Base-by-base conservation (phyloP, 1,140 invertebrate species). In the Drosophila melanica region DNA sequence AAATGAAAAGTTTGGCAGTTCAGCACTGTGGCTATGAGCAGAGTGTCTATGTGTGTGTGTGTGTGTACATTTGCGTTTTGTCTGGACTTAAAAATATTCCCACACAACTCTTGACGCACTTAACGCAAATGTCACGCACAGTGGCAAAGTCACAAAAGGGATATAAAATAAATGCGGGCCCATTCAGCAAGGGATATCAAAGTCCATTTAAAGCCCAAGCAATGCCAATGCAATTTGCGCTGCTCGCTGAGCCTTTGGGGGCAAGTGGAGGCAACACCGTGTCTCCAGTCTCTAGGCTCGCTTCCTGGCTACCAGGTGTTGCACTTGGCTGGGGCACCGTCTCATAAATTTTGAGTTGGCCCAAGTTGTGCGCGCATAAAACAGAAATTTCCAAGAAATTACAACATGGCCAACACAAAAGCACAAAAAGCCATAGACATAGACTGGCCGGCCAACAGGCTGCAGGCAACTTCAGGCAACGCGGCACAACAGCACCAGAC, bases 41-140 rank as follows among this genome's bases (percentile, higher is more conserved):
- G 20, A 3, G 20, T 23, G 2, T 20, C 20, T 20, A 3, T 37
- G 16, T 64, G 16, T 20, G 11, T 42, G 16, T 53, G n/a, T 42
- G 11, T 44, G 39, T 37, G 30, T 55, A 23, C 10, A 10, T 42
- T 18, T 41, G 16, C 57, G 33, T 64, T 50, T 48, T 57, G 16
- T 68, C 27, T 60, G 47, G 30, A 58, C 20, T 55, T 65, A 53
- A 63, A 72, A 69, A 85, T 71, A 45, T 86, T 86, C 81, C 81
- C 81, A 85, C 58, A 69, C 81, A 87, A 79, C 50, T 77, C 59
- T 73, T 47, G 58, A 53, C 62, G 70, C 82, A 85, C 82, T 86
- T 82, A 87, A 87, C 82, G 81, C 79, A 89, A 86, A 89, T 87
- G 82, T 87, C 82, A 87, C 82, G 82, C 82, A 87, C 82, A 87